Evolutionary conservation across 1,140 invertebrate genomes (phyloP), one percentile per base, ranked within the genome.

Genomic region (Conus ventricosus): DNA sequence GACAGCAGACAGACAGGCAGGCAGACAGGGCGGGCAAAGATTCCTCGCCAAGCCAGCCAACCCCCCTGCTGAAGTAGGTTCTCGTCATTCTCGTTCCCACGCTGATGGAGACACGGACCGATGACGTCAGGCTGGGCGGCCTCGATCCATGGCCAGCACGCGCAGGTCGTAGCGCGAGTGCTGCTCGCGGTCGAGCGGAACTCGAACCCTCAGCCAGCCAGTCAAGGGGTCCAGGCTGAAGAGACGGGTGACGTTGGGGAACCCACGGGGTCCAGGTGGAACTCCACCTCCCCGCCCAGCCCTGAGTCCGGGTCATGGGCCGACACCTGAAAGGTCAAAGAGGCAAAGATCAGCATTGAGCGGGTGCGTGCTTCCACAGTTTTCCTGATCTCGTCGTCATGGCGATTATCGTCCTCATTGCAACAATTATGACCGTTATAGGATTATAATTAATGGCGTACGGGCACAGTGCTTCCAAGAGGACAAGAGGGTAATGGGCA

Each of bases 41-140:
- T 63, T 63, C 60, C 71, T 39, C 99, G 99, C 90, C 97, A n/a
- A 96, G 0, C 98, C 98, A 4, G 97, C 96, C 94, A n/a, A 98
- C 98, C 94, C 88, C 89, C 27, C 80, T 84, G 20, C 71, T 78
- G 75, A 91, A 91, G 17, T 60, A n/a, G 0, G 91, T 88, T 88
- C 71, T 90, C 86, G 87, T 91, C 91, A 63, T 91, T 90, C 80
- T 91, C 76, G 76, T 91, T 90, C 55, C 55, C 11, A 91, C 91
- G 7, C 51, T 85, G 53, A 91, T 71, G n/a, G 90, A 25, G 27
- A 91, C 86, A 7, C 81, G 60, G n/a, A 85, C 84, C 5, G 90
- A 78, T 2, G 89, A 87, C 6, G 86, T 87, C 67, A 90, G 71
- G 17, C 89, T 83, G 15, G 89, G 87, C 13, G 87, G 6, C 93